phyloP scores from a whole-genome alignment of 2,888 invertebrate genomes.

The Macrophya annulata region DNA sequence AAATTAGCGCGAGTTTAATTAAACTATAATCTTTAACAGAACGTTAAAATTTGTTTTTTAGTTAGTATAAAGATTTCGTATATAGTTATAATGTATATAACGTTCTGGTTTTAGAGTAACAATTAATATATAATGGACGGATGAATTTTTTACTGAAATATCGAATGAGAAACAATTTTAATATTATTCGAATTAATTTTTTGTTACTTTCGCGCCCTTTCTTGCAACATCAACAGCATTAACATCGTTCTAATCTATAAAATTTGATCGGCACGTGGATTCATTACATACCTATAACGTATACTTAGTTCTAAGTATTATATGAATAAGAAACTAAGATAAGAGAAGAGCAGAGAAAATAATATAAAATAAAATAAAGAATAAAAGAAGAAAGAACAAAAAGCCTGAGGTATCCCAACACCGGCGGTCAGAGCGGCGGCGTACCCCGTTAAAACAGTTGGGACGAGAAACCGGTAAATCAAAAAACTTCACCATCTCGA shows the following conservation, averaged over 20 bases:
- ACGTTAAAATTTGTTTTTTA: too few relatives aligned
- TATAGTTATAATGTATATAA: too few relatives aligned
- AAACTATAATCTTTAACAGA: too few relatives aligned
- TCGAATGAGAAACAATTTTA: background rate
- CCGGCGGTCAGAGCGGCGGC: slow-evolving; percentile 7
- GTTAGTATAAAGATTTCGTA: too few relatives aligned
- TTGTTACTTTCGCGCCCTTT: background rate
- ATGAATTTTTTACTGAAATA: background rate
- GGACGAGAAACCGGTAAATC: slow-evolving; percentile 30
- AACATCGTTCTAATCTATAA: background rate
- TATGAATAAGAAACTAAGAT: background rate
- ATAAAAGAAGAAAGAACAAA: background rate
- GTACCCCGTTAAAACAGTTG: slow-evolving; percentile 30
- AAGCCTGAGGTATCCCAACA: background rate
- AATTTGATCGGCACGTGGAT: slow-evolving; percentile 18
- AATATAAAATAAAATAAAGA: background rate
- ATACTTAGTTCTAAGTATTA: background rate
- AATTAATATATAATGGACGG: too few relatives aligned
- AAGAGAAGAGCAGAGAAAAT: background rate
- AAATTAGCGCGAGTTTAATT: too few relatives aligned
- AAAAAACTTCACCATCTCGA: slow-evolving; percentile 41
- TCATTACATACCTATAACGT: background rate
- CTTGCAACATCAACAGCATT: background rate
- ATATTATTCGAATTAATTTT: background rate
- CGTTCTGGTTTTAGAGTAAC: too few relatives aligned